Base-by-base conservation (phyloP, 2,797 vertebrate species). In the Pristis pectinata region DNA sequence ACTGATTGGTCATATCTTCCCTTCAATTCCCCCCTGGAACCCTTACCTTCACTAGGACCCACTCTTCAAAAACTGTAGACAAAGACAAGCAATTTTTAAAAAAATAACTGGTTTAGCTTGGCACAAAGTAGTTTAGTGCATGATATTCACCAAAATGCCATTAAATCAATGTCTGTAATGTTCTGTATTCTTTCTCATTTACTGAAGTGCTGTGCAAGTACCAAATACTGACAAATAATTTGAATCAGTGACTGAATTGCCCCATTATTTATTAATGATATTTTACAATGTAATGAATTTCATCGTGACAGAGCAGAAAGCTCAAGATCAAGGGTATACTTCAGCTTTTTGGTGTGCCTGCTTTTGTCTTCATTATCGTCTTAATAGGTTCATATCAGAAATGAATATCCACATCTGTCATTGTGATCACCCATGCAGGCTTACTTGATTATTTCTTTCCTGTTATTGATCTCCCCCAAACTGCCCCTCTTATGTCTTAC, bases 291-390 rank as follows among this genome's bases (percentile, higher is more conserved):
- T 41, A 91, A 91, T 91, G 59, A 91, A 91, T 41, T 37, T 91
- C 61, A 91, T 67, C 59, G 59, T 91, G 61, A 67, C 59, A 24
- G 87, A 91, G 24, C 87, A 67, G 87, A 91, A 91, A 67, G n/a
- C 87, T 41, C 59, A 41, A 91, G 87, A 91, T 91, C 87, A 91
- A 91, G 61, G 87, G 19, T 67, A 67, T 22, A 67, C 87, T 91
- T 91, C 87, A 91, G 87, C 61, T 41, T 89, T 61, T 89, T 61
- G 56, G 85, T 59, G 59, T 2, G 13, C n/a, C 59, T 8, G 53
- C 53, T 64, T 91, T 91, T 91, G n/a, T 91, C 87, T 91, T 91
- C 87, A 91, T 91, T 91, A 37, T 61, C 15, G 59, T 41, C 87
- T 61, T 91, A 91, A 91, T 41, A 41, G n/a, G 59, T 91, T 91